phyloP scores from a whole-genome alignment of 1,140 invertebrate genomes.

The Drosophila trapezifrons region DNA sequence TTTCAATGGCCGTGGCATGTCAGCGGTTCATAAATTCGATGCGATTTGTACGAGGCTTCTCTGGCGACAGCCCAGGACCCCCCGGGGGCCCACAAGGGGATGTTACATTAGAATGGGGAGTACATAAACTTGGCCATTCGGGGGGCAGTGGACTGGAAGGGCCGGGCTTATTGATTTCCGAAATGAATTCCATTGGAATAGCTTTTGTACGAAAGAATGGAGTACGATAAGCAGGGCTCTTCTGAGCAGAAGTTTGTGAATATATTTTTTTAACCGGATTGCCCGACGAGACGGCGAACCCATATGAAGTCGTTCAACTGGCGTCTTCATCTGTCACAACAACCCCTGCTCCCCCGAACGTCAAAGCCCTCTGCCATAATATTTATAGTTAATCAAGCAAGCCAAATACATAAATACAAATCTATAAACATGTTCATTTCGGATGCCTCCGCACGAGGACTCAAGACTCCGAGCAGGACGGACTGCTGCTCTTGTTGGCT shows the following conservation, averaged over 20 bases:
- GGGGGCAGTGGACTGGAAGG: slow-evolving; percentile 8
- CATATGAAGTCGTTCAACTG: slow-evolving; percentile 30
- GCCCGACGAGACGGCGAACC: background rate
- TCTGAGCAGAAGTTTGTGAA: slow-evolving; percentile 3
- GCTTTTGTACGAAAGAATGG: background rate
- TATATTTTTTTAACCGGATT: slow-evolving; percentile 8
- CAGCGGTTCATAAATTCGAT: slow-evolving; percentile 70
- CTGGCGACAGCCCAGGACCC: slow-evolving; percentile 1
- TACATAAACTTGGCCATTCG: slow-evolving; percentile 27
- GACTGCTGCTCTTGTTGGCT: slow-evolving; percentile 21
- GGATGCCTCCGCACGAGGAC: slow-evolving; percentile 10
- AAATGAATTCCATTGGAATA: slow-evolving; percentile 8
- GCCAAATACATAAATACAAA: slow-evolving; percentile 76
- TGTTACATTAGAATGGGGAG: slow-evolving; percentile 32
- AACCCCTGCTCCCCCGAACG: slow-evolving; percentile 4
- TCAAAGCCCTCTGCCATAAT: slow-evolving; percentile 69
- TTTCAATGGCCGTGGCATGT: slow-evolving; percentile 70
- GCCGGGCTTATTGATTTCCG: slow-evolving; percentile 8
- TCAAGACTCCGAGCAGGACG: slow-evolving; percentile 9
- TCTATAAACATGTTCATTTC: slow-evolving; percentile 73
- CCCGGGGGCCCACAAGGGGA: slow-evolving; percentile 1
- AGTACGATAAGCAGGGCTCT: background rate
- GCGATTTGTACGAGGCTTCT: slow-evolving; percentile 42
- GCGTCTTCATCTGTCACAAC: slow-evolving; percentile 15
- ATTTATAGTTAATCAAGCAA: slow-evolving; percentile 81